A percentile compares a stretch with the other conserved stretches of the same genome.
Conservation (phyloP, 2,797 vertebrate species). For the Melanotaenia trifasciata region DNA sequence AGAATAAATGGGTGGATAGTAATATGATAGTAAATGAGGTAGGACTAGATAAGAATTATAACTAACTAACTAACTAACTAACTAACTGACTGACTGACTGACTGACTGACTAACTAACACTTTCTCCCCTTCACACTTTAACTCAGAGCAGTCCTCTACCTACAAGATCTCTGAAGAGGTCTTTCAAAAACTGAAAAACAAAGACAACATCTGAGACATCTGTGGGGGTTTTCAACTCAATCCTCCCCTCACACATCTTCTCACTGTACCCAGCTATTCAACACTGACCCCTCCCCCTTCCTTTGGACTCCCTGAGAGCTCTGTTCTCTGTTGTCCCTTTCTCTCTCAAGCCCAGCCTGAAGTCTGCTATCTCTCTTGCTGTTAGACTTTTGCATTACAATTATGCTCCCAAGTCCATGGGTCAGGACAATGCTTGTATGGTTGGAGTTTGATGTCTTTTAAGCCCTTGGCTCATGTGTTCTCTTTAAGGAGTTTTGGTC, state of each 20-base stretch:
- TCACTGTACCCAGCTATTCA: constrained; percentile 75
- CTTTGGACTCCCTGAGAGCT: constrained; percentile 61
- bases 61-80: no score
- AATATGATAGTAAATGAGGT: no score
- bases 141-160: constrained; percentile 4
- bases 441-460: constrained; percentile 81
- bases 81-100: no score
- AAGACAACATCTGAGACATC: constrained; percentile 77
- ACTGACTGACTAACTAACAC: constrained; percentile 17
- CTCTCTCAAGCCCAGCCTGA: constrained; percentile 60
- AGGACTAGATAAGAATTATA: no score
- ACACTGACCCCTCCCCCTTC: constrained; percentile 1
- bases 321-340: constrained; percentile 53
- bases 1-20: no score
- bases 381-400: constrained; percentile 85
- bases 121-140: constrained; percentile 44
- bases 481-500: constrained; percentile 33
- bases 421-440: constrained; percentile 76
- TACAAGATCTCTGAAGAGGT: constrained; percentile 48
- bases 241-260: constrained; percentile 70
- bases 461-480: constrained; percentile 65
- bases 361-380: constrained; percentile 75
- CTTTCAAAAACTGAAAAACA: constrained; percentile 60
- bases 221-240: constrained; percentile 62
- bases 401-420: constrained; percentile 83